Evolutionary conservation across 2,113 vertebrate genomes (phyloP).

Genomic region (Podiceps cristatus): DNA sequence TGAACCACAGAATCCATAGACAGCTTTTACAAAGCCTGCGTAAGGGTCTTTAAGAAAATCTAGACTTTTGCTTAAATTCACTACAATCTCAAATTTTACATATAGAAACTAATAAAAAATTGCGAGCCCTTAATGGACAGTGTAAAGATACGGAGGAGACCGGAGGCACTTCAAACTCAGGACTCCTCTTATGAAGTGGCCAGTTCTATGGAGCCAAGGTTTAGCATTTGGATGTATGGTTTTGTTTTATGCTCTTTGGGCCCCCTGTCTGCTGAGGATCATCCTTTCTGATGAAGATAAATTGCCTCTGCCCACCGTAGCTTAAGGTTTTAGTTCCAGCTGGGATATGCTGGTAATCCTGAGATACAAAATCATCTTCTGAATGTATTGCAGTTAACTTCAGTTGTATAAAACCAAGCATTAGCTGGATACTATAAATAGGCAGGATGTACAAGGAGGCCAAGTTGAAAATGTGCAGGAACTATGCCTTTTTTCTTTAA

Average conservation of each 20-base stretch:
- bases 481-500: slow-evolving; percentile 21
- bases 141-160: not conserved
- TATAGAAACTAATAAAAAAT: not conserved
- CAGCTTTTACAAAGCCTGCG: not conserved
- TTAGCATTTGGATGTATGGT: not conserved
- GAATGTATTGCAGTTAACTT: slow-evolving; percentile 25
- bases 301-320: not conserved
- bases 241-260: not conserved
- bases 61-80: not conserved
- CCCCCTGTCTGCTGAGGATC: not conserved
- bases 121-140: not conserved
- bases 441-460: slow-evolving; percentile 50
- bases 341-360: not conserved
- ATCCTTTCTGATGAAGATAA: not conserved
- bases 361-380: not conserved
- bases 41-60: not conserved
- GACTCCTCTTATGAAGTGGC: not conserved
- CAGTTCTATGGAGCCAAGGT: not conserved
- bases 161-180: not conserved
- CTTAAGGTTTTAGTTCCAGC: slow-evolving; percentile 4
- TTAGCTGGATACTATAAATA: slow-evolving; percentile 60
- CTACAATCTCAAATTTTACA: not conserved
- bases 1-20: not conserved
- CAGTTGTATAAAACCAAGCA: slow-evolving; percentile 24
- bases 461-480: slow-evolving; percentile 52